These are phyloP conservation scores for Aricia agestis DNA, from an alignment of 1,140 invertebrate species.

Conservation along the genomic window DNA sequence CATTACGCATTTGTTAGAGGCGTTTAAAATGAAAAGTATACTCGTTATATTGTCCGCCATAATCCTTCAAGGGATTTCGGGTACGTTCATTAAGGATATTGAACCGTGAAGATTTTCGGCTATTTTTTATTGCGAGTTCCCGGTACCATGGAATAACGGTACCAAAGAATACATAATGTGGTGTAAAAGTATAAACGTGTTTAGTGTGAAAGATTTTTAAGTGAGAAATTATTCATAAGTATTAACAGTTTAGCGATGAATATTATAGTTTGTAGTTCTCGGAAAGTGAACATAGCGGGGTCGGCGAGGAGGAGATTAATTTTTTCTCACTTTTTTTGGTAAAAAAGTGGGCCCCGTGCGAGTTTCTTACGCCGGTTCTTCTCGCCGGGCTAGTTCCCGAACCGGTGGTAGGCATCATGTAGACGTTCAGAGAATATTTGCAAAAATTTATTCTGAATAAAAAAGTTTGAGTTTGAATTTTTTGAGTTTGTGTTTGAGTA, in stretches of 20 bases:
- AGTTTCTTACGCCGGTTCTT: too few species aligned
- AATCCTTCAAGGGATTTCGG: background rate
- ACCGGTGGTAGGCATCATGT: too few species aligned
- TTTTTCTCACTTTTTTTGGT: too few species aligned
- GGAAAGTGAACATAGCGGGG: background rate
- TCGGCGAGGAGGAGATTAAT: background rate
- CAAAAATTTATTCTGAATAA: too few species aligned
- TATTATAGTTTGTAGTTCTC: background rate
- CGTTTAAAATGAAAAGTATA: slow-evolving; percentile 13
- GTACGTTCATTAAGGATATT: background rate
- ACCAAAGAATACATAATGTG: background rate
- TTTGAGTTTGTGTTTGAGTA: too few species aligned
- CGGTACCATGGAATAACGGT: background rate
- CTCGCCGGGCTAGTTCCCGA: too few species aligned
- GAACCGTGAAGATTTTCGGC: background rate
- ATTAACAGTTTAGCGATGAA: background rate
- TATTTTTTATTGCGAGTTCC: background rate
- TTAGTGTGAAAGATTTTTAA: background rate
- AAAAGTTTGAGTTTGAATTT: too few species aligned
- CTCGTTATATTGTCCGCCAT: background rate
- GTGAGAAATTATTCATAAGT: background rate
- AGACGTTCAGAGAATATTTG: too few species aligned
- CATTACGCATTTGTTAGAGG: slow-evolving; percentile 12
- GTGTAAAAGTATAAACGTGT: background rate
- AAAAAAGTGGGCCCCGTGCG: too few species aligned